Conservation (phyloP, 2,888 invertebrate species). For the Heliconius erato region DNA sequence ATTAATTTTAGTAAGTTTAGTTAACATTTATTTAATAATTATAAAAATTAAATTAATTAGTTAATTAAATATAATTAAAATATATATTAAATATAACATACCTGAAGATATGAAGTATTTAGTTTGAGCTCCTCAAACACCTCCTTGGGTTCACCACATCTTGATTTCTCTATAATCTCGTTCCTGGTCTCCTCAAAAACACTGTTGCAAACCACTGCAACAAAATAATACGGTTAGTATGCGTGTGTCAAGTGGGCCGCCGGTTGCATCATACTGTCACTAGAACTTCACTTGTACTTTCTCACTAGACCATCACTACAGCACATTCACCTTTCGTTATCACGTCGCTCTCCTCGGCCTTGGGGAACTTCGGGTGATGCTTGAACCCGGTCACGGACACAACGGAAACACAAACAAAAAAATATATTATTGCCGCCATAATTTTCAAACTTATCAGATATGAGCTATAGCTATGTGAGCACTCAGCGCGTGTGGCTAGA, state of each 20-base stretch:
- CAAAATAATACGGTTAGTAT: conserved; percentile 49
- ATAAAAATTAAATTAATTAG: conserved; percentile 1
- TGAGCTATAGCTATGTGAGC: conserved; percentile 56
- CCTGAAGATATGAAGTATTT: conserved; percentile 72
- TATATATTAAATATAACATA: conserved; percentile 55
- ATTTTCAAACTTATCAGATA: conserved; percentile 44
- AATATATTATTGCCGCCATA: conserved; percentile 70
- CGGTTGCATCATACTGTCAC: conserved; percentile 54
- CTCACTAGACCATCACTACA: not conserved
- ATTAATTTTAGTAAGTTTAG: not conserved
- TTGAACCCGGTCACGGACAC: conserved; percentile 65
- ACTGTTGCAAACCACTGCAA: conserved; percentile 70
- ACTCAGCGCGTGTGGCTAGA: conserved; percentile 66
- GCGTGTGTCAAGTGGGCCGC: conserved; percentile 49
- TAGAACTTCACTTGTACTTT: conserved; percentile 24
- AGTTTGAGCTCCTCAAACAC: conserved; percentile 72
- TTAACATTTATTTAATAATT: not conserved
- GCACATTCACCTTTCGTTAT: conserved; percentile 68
- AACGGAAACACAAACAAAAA: conserved; percentile 69
- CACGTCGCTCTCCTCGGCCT: conserved; percentile 59
- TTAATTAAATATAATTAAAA: not conserved
- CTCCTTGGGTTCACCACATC: conserved; percentile 77
- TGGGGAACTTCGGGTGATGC: conserved; percentile 74
- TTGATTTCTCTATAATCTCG: conserved; percentile 72
- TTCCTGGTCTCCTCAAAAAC: conserved; percentile 66